phyloP scores from a whole-genome alignment of 1,140 invertebrate genomes.

The Drosophila hydei region DNA sequence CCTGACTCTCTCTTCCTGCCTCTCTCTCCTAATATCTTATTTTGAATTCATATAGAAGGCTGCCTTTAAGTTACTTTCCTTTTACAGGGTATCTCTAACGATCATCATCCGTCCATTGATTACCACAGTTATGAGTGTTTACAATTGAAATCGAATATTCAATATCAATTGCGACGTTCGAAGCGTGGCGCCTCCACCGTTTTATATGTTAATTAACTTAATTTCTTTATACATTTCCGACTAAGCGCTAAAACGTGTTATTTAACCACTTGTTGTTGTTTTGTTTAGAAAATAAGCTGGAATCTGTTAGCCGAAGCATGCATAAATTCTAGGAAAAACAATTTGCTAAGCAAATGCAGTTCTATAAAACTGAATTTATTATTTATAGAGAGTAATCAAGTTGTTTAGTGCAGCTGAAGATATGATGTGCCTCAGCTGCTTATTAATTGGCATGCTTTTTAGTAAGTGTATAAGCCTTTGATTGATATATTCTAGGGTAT shows the following conservation, averaged over 20 bases:
- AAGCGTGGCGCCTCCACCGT: constrained; percentile 9
- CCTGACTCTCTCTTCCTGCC: too few species aligned
- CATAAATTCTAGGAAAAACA: constrained; percentile 14
- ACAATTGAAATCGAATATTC: background rate
- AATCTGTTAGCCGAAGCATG: background rate
- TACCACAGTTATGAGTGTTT: background rate
- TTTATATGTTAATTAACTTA: constrained; percentile 11
- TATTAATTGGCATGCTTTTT: background rate
- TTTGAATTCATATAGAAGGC: too few species aligned
- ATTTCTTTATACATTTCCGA: constrained; percentile 3
- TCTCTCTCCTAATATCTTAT: too few species aligned
- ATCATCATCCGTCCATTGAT: background rate
- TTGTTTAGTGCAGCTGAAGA: too few species aligned
- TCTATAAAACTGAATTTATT: background rate
- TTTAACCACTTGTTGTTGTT: constrained; percentile 1
- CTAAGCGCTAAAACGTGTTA: constrained; percentile 18
- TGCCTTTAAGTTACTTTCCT: too few species aligned
- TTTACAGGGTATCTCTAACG: background rate
- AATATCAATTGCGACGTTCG: constrained; percentile 9
- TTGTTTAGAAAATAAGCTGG: background rate
- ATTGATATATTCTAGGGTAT: constrained; percentile 2
- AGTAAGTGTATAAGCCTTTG: too few species aligned
- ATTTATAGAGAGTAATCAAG: background rate
- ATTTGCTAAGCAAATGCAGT: background rate
- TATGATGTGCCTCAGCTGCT: background rate